Conservation (phyloP, 1,140 invertebrate species). For the Ostrea denselamellosa region DNA sequence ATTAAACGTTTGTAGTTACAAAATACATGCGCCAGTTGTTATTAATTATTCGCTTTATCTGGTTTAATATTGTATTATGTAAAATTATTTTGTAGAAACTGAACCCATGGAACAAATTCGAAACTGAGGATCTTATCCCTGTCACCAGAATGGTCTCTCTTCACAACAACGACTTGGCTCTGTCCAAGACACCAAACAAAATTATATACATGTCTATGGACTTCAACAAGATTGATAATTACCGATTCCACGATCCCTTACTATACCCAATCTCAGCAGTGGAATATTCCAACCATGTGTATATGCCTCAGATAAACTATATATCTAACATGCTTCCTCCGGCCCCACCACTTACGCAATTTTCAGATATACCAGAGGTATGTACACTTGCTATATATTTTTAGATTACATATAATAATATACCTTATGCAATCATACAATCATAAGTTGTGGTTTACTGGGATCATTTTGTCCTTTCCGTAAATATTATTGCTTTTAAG, state of each 20-base stretch:
- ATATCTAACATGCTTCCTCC: conserved; percentile 89
- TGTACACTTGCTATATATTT: no score
- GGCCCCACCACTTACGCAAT: conserved; percentile 86
- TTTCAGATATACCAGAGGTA: conserved; percentile 84
- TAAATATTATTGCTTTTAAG: no score
- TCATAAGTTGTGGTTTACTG: no score
- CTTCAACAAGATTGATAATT: conserved; percentile 68
- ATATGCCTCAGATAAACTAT: conserved; percentile 92
- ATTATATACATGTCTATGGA: conserved; percentile 70
- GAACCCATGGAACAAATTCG: conserved; percentile 79
- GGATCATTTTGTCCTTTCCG: no score
- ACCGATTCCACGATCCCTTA: conserved; percentile 55
- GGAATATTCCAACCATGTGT: conserved; percentile 79
- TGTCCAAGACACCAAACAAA: conserved; percentile 62
- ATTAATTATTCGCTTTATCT: no score
- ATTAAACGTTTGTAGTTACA: no score
- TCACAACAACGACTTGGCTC: conserved; percentile 82
- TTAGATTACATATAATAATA: no score
- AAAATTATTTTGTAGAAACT: conserved; percentile 59
- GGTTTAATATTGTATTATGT: no score
- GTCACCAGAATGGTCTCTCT: conserved; percentile 87
- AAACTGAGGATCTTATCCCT: conserved; percentile 79
- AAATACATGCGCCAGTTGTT: no score
- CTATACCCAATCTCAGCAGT: conserved; percentile 59
- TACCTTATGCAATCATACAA: no score